Evolutionary conservation across 2,113 vertebrate genomes (phyloP), one percentile per base, ranked within the genome.

Genomic region (Eclectus roratus): DNA sequence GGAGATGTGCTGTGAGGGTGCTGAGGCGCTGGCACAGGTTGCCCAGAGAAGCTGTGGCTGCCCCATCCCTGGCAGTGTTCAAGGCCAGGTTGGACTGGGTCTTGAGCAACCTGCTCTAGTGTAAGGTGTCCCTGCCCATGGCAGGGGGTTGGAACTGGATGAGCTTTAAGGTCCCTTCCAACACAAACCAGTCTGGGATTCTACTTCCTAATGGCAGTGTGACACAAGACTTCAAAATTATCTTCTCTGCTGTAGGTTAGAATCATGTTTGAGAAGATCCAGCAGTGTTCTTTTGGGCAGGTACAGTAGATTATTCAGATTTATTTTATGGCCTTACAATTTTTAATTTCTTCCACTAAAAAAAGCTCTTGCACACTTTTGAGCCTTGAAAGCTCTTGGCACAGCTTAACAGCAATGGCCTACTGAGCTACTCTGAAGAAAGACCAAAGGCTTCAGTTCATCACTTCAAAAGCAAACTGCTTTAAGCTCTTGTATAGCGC

Each of bases 1-100:
- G 19, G 13, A 5, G n/a, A 15, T n/a, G 33, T 56, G 73, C 56
- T 28, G 24, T 70, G 55, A n/a, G 55, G 55, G 33, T 58, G 55
- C 5, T n/a, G 55, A n/a, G 55, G 20, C 6, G 0, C 55, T n/a
- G 55, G 20, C 20, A n/a, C 20, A 15, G 20, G 20, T 0, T 58
- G 13, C 56, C 33, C 56, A 58, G 56, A n/a, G 21, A 35, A 58
- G 55, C 33, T 58, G 55, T n/a, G 20, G 13, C 55, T 23, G 55
- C 6, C 20, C 31, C 55, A n/a, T 58, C 33, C 55, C 33, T 58
- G 55, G 33, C 20, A 58, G 13, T 3, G 33, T 15, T n/a, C 33
- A 58, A 58, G 56, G 33, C 20, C 21, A 21, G 55, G 31, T 6
- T 58, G 33, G 33, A 58, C 5, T 0, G 31, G 20, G 55, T 12